Conservation (phyloP, 2,888 invertebrate species). For the Eretmocerus hayati region DNA sequence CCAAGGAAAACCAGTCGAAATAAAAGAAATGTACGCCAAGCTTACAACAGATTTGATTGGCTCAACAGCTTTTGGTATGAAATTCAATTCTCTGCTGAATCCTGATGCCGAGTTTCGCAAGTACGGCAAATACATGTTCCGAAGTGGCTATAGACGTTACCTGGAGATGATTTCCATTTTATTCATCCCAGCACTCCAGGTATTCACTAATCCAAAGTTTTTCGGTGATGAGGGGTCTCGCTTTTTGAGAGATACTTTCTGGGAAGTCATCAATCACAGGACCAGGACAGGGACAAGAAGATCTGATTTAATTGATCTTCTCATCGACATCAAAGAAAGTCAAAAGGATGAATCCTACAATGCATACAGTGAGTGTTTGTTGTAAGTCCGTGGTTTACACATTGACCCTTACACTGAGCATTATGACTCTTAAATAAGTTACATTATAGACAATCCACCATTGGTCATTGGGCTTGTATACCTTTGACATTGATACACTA, state of each 20-base stretch:
- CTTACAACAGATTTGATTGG: conserved; percentile 47
- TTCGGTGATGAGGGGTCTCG: conserved; percentile 35
- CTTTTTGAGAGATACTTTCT: conserved; percentile 45
- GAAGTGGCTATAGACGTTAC: conserved; percentile 36
- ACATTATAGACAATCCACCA: not conserved
- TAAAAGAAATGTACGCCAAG: conserved; percentile 32
- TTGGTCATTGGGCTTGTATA: not conserved
- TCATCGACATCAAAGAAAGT: conserved; percentile 44
- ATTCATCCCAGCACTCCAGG: conserved; percentile 44
- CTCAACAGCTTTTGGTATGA: conserved; percentile 48
- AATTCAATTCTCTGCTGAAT: conserved; percentile 46
- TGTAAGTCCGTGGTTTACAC: too few species aligned
- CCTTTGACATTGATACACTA: too few species aligned
- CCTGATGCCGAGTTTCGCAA: conserved; percentile 47
- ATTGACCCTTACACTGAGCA: not conserved
- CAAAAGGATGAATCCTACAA: conserved; percentile 26
- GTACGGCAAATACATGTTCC: conserved; percentile 44
- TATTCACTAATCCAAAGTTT: conserved; percentile 41
- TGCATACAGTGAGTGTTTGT: not conserved
- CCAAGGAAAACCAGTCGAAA: conserved; percentile 12
- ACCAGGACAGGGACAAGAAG: conserved; percentile 41
- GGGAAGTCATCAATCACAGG: conserved; percentile 44
- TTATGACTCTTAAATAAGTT: not conserved
- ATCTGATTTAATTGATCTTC: conserved; percentile 48
- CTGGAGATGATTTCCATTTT: conserved; percentile 44